Base-by-base conservation (phyloP, 2,797 vertebrate genomes). In the Coregonus sp. region DNA sequence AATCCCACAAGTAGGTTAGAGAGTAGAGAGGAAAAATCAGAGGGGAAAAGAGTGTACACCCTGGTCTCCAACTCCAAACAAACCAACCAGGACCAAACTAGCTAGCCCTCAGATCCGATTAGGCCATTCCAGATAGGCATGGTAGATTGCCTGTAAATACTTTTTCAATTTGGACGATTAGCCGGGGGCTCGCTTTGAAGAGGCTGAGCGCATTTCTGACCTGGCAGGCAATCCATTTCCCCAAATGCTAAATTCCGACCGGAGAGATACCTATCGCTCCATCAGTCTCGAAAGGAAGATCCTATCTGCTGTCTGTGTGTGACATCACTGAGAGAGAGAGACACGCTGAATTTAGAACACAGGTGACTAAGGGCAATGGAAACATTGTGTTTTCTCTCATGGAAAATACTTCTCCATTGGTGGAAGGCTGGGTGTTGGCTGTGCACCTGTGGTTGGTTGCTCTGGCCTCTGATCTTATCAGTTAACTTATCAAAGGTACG, bases 71-170 rank as follows among this genome's bases (percentile, higher is more conserved):
- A 47, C 70, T 77, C 33, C 61, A 78, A 82, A 82, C 76, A 82
- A 66, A 79, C 66, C 70, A 66, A 80, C 66, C 73, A n/a, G 35
- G 40, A 40, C 50, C 50, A 66, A 78, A 59, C 37, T 75, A 74
- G 20, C 50, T 37, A 66, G 70, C 78, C 72, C 51, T 68, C 66
- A 78, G 75, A 89, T 86, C 80, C 52, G 75, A 86, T 88, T 76
- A 85, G 81, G 76, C 83, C 70, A 68, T 83, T 72, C 73, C 66
- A 81, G 83, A 83, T 72, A 78, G 80, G 7, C 37, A 78, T 11
- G 81, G 73, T 75, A 86, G 84, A 86, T 88, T 84, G 81, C 75
- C 81, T 82, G 81, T 79, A 89, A 89, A 89, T 86, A 80, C 70
- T 81, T 85, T 88, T 85, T 86, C 76, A 83, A 85, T 83, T 87